These are phyloP conservation scores for Gymnothorax javanicus DNA, from an alignment of 2,797 vertebrate genomes.

Conservation along the genomic window DNA sequence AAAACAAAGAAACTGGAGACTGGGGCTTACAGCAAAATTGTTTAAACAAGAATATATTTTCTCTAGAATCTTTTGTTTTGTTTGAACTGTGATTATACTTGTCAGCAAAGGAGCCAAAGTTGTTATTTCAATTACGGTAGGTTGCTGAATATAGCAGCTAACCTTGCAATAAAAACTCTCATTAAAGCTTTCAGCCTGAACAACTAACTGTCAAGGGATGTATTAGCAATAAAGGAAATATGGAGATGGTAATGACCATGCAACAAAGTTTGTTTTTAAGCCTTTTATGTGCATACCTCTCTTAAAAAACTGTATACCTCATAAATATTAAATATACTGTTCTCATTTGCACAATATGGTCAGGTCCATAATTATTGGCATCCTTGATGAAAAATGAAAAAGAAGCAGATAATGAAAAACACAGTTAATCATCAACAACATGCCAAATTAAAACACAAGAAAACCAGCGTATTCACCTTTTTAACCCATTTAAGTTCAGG, in stretches of 20 bases:
- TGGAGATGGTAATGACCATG: conserved; percentile 1
- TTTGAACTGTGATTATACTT: neutral
- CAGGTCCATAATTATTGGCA: too few species aligned
- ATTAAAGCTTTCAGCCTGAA: conserved; percentile 8
- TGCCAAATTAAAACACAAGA: too few species aligned
- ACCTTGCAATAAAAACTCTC: neutral
- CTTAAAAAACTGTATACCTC: neutral
- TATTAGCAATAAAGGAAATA: neutral
- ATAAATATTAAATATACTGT: neutral
- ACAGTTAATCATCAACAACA: too few species aligned
- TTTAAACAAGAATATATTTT: neutral
- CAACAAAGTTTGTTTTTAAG: conserved; percentile 6
- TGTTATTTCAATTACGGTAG: neutral
- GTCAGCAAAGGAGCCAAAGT: neutral
- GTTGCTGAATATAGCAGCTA: neutral
- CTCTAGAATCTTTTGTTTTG: neutral
- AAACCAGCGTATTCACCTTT: too few species aligned
- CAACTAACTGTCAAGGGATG: neutral
- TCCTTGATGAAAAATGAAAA: too few species aligned
- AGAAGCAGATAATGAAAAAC: too few species aligned
- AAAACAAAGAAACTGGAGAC: neutral
- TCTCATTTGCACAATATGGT: neutral
- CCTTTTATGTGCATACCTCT: neutral
- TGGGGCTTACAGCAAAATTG: neutral
- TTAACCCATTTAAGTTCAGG: too few species aligned